phyloP scores from a whole-genome alignment of 2,113 vertebrate species.

The Phrynosoma blainvillii region DNA sequence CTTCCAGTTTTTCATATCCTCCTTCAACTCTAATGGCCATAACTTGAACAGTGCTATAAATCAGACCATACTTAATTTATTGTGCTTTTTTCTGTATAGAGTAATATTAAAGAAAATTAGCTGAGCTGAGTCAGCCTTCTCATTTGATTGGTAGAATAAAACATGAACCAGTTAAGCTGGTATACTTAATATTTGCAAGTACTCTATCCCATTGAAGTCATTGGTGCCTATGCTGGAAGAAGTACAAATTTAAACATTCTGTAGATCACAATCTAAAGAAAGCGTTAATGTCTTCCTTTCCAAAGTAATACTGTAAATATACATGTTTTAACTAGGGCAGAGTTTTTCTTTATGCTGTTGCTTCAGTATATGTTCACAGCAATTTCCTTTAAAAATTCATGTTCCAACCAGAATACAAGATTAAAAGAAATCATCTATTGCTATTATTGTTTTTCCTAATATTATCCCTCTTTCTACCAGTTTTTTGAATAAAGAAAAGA shows the following conservation, averaged over 20 bases:
- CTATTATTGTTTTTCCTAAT: conserved; percentile 63
- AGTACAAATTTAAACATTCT: not conserved
- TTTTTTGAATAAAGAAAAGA: conserved; percentile 90
- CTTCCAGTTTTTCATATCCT: not conserved
- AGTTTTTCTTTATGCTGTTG: conserved; percentile 54
- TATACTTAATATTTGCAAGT: not conserved
- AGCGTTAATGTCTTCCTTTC: conserved; percentile 3
- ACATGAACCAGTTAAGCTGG: not conserved
- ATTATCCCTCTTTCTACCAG: conserved; percentile 74
- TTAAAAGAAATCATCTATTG: conserved; percentile 69
- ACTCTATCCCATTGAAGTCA: not conserved
- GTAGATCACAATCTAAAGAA: conserved; percentile 28
- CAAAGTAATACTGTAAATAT: not conserved
- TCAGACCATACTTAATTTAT: not conserved
- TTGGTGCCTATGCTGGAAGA: not conserved
- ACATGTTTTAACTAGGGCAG: conserved; percentile 5
- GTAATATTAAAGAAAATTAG: conserved; percentile 16
- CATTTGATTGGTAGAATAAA: not conserved
- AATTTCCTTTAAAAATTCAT: conserved; percentile 56
- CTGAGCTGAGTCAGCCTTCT: not conserved
- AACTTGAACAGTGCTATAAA: not conserved
- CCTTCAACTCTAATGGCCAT: not conserved
- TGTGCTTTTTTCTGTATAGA: not conserved
- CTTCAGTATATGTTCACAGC: conserved; percentile 49
- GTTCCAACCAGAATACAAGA: conserved; percentile 61